Percentiles rank a stretch among this genome's conserved stretches.
These are phyloP conservation scores for Aleiodes sp. DNA, from an alignment of 1,140 invertebrate genomes.

Conservation along the genomic window DNA sequence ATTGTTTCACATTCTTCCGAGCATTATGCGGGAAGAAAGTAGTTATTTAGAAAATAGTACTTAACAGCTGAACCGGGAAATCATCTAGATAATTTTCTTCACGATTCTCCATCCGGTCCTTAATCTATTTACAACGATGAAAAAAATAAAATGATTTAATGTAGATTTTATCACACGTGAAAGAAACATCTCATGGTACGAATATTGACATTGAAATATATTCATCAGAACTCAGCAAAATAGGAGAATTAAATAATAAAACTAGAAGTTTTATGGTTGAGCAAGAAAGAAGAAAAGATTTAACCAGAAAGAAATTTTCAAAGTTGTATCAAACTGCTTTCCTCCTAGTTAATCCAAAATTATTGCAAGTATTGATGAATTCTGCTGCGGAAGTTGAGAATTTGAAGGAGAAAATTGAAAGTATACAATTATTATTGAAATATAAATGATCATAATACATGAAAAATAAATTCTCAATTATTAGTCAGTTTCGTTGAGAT, in stretches of 20 bases:
- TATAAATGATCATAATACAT: slow-evolving; percentile 14
- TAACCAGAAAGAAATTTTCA: slow-evolving; percentile 14
- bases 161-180: slow-evolving; percentile 31
- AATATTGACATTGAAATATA: neutral
- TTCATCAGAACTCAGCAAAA: neutral
- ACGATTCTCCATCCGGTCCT: too few species aligned
- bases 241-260: neutral
- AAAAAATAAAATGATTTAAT: too few species aligned
- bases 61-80: too few species aligned
- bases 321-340: slow-evolving; percentile 5
- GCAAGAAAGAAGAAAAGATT: neutral
- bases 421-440: slow-evolving; percentile 7
- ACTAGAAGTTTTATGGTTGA: neutral
- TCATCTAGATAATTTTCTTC: too few species aligned
- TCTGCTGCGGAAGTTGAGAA: neutral
- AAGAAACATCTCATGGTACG: slow-evolving; percentile 15
- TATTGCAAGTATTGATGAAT: slow-evolving; percentile 17
- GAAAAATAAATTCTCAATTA: neutral
- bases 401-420: slow-evolving; percentile 30
- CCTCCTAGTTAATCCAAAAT: slow-evolving; percentile 25
- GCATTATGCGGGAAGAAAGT: too few species aligned
- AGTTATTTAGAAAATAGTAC: too few species aligned
- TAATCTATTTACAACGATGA: too few species aligned
- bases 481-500: neutral
- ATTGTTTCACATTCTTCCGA: too few species aligned